Base-by-base conservation (phyloP, 2,113 vertebrate species). In the Oryzias javanicus region DNA sequence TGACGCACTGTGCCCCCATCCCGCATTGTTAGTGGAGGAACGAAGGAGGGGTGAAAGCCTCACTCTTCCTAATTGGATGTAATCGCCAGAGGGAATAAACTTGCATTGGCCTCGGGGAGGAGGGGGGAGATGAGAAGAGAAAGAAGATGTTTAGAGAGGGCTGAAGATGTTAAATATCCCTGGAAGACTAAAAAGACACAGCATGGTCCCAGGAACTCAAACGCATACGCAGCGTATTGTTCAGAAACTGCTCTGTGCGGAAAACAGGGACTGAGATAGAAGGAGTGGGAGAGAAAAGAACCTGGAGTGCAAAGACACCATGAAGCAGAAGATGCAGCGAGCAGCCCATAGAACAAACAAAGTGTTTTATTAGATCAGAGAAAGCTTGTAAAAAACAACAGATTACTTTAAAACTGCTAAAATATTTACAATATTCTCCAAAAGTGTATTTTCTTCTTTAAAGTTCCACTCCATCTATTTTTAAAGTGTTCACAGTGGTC, bases 61-160 rank as follows among this genome's bases (percentile, higher is more conserved):
- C 67, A 54, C 60, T 87, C 68, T 69, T 83, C 66, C 60, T 89
- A 89, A 90, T 90, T 91, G 85, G 89, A 87, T 87, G 78, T 85
- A 89, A 89, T 86, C 80, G 82, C 87, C 80, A 58, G 59, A 85
- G 81, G 85, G 84, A 88, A 88, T 88, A 82, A 71, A 67, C 86
- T 80, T 20, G 65, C 74, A 81, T 72, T 84, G 76, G 87, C 82
- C 82, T 85, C 45, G 6, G 74, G 80, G 67, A 80, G 54, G 59
- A 58, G 44, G 25, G 59, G 60, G 42, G 25, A 63, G 63, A 67
- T 4, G 4, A 72, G 72, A 60, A 64, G 58, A 76, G 48, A 74
- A 64, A 57, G 61, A 58, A 54, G 54, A 68, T 80, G 78, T 81
- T 82, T 76, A 83, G 66, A 74, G 78, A 68, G 71, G 64, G 61